These are phyloP conservation scores for Acleris holmiana DNA, from an alignment of 2,888 invertebrate genomes.

Conservation along the genomic window DNA sequence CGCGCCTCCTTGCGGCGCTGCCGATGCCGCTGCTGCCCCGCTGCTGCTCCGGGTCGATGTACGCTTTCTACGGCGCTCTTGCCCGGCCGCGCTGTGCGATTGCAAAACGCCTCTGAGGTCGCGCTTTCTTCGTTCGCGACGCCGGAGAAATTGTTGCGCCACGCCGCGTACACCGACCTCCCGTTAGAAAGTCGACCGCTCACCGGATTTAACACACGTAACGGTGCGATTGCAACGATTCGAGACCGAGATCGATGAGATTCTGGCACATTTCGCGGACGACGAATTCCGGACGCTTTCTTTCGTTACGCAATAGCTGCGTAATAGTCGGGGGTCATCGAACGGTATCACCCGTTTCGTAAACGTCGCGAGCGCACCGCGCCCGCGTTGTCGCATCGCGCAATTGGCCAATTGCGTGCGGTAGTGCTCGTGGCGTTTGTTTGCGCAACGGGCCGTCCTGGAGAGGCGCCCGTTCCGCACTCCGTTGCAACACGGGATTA, in stretches of 20 bases:
- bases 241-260: conserved; percentile 74
- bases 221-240: conserved; percentile 81
- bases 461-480: conserved; percentile 80
- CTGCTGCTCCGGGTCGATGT: conserved; percentile 60
- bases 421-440: conserved; percentile 55
- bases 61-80: conserved; percentile 76
- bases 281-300: conserved; percentile 79
- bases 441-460: conserved; percentile 74
- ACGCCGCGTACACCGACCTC: conserved; percentile 82
- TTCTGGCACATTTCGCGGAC: conserved; percentile 78
- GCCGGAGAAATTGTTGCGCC: conserved; percentile 84
- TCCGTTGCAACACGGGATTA: conserved; percentile 83
- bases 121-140: conserved; percentile 84
- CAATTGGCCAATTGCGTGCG: conserved; percentile 73
- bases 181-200: conserved; percentile 83
- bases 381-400: conserved; percentile 52
- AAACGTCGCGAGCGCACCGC: conserved; percentile 54
- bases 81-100: conserved; percentile 65
- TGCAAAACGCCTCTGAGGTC: conserved; percentile 82
- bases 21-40: conserved; percentile 44
- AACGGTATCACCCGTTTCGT: conserved; percentile 68
- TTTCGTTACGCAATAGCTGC: conserved; percentile 78
- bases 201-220: conserved; percentile 82
- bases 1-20: conserved; percentile 56
- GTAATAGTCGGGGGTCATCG: conserved; percentile 74